A percentile compares a stretch with the other conserved stretches of the same genome.
Conservation (phyloP, 2,113 vertebrate species). For the Rhinolophus ferrumequinum region DNA sequence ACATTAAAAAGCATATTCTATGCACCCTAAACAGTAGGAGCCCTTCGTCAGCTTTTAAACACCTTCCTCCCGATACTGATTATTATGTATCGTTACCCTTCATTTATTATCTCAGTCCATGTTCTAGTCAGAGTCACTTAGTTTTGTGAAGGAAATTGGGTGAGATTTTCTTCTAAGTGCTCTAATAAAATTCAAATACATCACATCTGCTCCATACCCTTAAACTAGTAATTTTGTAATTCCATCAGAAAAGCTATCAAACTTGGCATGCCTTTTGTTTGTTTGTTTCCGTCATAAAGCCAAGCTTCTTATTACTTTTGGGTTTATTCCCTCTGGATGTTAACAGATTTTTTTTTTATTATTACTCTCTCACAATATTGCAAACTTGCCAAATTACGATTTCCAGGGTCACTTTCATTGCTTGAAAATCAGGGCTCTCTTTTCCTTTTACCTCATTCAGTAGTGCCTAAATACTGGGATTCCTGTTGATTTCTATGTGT, state of each 20-base stretch:
- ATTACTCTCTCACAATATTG: constrained; percentile 70
- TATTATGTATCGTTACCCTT: background rate
- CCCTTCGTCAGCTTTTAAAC: background rate
- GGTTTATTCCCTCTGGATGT: constrained; percentile 72
- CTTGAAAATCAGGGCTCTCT: background rate
- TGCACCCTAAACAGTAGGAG: background rate
- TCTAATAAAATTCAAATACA: constrained; percentile 78
- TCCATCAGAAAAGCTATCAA: constrained; percentile 76
- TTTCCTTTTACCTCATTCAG: constrained; percentile 29
- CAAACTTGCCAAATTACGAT: constrained; percentile 42
- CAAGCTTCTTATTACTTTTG: constrained; percentile 71
- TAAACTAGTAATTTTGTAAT: constrained; percentile 68
- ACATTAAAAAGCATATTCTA: constrained; percentile 18
- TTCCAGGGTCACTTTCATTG: constrained; percentile 59
- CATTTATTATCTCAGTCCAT: constrained; percentile 41
- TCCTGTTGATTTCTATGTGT: background rate
- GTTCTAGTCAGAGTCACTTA: constrained; percentile 54
- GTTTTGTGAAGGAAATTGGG: constrained; percentile 63
- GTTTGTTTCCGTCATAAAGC: constrained; percentile 55
- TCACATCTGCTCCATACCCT: constrained; percentile 71
- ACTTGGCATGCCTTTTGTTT: constrained; percentile 38
- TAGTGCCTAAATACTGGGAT: background rate
- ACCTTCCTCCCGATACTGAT: constrained; percentile 19
- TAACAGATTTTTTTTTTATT: constrained; percentile 67
- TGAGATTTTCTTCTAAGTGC: constrained; percentile 43